Evolutionary conservation across 2,113 vertebrate species (phyloP), one percentile per base, ranked within the genome.

Genomic region (Drymodes brunneopygia): DNA sequence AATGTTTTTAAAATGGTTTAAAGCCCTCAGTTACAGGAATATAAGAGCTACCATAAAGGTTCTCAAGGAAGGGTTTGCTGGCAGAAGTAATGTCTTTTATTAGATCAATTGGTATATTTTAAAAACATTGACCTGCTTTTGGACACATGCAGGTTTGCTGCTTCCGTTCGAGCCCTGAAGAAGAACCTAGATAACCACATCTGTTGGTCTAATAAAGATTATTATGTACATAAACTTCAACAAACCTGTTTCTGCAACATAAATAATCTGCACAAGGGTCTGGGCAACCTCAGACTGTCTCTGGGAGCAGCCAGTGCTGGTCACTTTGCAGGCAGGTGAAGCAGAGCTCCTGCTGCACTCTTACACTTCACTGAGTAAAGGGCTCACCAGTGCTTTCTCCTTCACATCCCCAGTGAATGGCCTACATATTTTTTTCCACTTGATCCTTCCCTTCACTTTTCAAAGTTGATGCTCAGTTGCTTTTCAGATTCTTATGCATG

Each of bases 1-100:
- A 96, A 90, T 88, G 92, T 74, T 93, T 93, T 90, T 94, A 27
- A 92, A 95, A 66, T 84, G 44, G 56, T 70, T 91, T 91, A 71
- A 83, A 86, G 88, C 69, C 33, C 36, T 36, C 25, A 45, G 69
- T 91, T 88, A 96, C 67, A 94, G 92, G 88, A 92, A 81, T 92
- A 94, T 50, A 87, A 92, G 67, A 90, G 90, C 67, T 81, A 78
- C 51, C 67, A 81, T 81, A 86, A 90, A 61, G 47, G 80, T 90
- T 92, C 75, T 86, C 42, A 96, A 83, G 51, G 75, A 95, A 90
- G 61, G 60, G 47, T 47, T 97, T 94, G 44, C 86, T 86, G 54
- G 88, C 56, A 72, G 72, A 86, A 78, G 80, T 88, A 95, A 88
- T 90, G 88, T 48, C 75, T 93, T 90, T 97, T 95, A 95, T 97